Conservation (phyloP, 2,113 vertebrate species). For the Empidonax alnorum region DNA sequence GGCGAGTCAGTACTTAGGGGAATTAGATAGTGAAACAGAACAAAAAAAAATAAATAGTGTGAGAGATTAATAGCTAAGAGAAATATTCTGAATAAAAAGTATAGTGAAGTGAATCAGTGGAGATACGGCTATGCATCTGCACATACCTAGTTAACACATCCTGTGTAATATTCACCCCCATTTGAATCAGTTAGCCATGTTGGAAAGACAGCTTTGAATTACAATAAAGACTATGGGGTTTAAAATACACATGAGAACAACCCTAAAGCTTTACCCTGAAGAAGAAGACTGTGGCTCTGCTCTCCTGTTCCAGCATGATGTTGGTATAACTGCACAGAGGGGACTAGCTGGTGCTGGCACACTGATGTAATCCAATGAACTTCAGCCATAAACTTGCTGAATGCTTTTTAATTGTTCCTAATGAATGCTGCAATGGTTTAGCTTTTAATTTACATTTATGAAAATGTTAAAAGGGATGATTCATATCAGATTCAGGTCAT, state of each 20-base stretch:
- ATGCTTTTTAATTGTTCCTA: conserved; percentile 34
- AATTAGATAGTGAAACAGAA: not conserved
- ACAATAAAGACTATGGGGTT: not conserved
- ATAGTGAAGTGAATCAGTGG: not conserved
- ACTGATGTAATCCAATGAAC: not conserved
- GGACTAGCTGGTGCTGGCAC: not conserved
- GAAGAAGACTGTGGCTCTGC: not conserved
- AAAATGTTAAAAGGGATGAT: not conserved
- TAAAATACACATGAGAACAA: not conserved
- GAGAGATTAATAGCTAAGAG: not conserved
- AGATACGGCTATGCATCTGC: not conserved
- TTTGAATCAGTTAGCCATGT: not conserved
- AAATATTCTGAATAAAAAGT: not conserved
- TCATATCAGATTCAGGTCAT: not conserved
- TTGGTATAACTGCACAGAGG: not conserved
- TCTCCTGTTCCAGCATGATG: not conserved
- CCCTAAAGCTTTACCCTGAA: not conserved
- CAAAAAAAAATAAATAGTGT: not conserved
- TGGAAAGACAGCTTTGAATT: not conserved
- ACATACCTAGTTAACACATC: not conserved
- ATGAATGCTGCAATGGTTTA: not conserved
- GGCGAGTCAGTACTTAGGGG: not conserved
- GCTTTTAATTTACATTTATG: not conserved
- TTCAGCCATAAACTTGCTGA: not conserved
- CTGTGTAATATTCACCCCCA: not conserved